Evolutionary conservation across 2,797 vertebrate genomes (phyloP).

Genomic region (Typhlichthys subterraneus): DNA sequence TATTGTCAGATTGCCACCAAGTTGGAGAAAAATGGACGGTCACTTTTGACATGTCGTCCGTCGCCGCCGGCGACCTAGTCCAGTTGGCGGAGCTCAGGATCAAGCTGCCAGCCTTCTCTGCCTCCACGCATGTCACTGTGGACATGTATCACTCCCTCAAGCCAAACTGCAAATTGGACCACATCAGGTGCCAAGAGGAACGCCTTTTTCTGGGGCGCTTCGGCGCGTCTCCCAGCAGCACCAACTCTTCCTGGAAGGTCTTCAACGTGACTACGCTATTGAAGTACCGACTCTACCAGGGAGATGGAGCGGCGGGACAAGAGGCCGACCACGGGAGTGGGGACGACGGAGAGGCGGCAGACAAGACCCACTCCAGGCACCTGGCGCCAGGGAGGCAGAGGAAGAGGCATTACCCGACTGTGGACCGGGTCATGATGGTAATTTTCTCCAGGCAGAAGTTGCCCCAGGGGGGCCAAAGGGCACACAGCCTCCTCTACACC

Average conservation of each 20-base stretch:
- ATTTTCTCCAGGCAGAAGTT: constrained; percentile 81
- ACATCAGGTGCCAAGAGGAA: constrained; percentile 52
- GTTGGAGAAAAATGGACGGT: constrained; percentile 78
- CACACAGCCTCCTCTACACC: constrained; percentile 81
- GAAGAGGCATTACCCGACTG: constrained; percentile 48
- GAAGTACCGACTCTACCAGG: constrained; percentile 77
- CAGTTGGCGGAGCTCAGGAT: constrained; percentile 82
- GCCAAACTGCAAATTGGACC: constrained; percentile 39
- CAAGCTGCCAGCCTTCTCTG: constrained; percentile 63
- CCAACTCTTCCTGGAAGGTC: constrained; percentile 79
- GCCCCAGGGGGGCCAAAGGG: constrained; percentile 41
- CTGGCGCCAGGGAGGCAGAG: constrained; percentile 13
- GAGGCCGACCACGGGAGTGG: constrained; percentile 32
- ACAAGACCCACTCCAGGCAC: constrained; percentile 11
- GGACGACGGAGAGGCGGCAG: constrained; percentile 5
- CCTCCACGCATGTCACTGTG: constrained; percentile 58
- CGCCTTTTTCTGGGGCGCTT: constrained; percentile 81
- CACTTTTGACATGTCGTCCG: constrained; percentile 86
- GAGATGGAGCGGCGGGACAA: background rate
- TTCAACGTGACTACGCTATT: constrained; percentile 82
- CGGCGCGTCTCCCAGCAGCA: constrained; percentile 36
- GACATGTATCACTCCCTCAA: constrained; percentile 81
- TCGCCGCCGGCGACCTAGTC: constrained; percentile 77
- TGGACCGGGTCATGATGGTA: constrained; percentile 79
- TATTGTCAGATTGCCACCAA: constrained; percentile 76